These are phyloP conservation scores for Piscicola geometra DNA, from an alignment of 2,888 invertebrate genomes.

Conservation along the genomic window DNA sequence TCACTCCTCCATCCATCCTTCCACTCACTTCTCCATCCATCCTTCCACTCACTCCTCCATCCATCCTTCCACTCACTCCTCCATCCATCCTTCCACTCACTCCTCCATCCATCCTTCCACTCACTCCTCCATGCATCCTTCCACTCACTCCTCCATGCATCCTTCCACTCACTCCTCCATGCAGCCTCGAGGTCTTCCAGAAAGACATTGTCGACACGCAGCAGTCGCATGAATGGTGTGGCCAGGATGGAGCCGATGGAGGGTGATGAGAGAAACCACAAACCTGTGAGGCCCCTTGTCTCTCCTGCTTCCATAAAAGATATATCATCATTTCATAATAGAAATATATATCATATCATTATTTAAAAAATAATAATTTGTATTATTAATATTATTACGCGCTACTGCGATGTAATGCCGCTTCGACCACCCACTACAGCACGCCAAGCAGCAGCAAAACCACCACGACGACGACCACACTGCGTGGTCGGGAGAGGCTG, in stretches of 20 bases:
- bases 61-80: not conserved
- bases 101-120: no score
- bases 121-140: no score
- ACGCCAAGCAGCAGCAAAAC: not conserved
- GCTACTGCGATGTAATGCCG: not conserved
- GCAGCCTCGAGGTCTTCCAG: not conserved
- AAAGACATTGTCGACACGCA: not conserved
- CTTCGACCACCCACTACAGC: not conserved
- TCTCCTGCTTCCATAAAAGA: no score
- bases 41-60: not conserved
- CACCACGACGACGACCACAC: not conserved
- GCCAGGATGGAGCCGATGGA: not conserved
- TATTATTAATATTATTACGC: not conserved
- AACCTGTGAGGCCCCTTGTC: no score
- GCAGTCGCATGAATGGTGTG: not conserved
- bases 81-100: no score
- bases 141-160: no score
- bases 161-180: not conserved
- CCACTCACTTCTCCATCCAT: not conserved
- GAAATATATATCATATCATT: not conserved
- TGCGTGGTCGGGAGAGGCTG: not conserved
- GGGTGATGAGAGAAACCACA: no score
- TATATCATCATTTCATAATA: no score
- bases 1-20: no score
- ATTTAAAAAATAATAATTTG: not conserved